Conservation (phyloP, 2,797 vertebrate species). For the Potorous gilbertii region DNA sequence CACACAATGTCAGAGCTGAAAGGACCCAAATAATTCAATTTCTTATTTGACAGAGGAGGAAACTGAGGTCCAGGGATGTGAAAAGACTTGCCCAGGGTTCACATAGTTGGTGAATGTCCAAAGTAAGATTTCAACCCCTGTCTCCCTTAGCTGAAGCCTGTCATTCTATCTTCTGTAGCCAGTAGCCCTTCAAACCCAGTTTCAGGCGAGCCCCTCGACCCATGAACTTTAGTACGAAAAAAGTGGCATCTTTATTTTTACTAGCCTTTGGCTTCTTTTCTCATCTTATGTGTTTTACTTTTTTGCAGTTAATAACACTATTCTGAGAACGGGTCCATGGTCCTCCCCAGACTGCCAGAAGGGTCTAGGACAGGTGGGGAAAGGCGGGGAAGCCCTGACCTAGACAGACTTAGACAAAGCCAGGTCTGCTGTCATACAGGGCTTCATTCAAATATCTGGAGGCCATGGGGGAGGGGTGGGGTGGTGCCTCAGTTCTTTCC, state of each 20-base stretch:
- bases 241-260: too few species aligned
- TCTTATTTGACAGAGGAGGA: neutral
- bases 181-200: neutral
- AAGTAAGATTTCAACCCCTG: neutral
- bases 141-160: neutral
- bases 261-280: neutral
- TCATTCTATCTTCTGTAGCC: neutral
- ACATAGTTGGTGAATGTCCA: neutral
- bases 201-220: neutral
- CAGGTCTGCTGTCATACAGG: neutral
- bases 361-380: neutral
- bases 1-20: neutral
- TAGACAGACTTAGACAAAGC: neutral
- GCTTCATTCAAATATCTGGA: neutral
- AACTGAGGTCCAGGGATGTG: neutral
- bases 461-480: neutral
- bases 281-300: neutral
- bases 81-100: neutral
- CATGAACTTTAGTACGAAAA: too few species aligned
- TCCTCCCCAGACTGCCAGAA: neutral
- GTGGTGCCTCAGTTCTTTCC: neutral
- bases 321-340: neutral
- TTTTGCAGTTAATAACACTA: neutral
- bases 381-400: neutral
- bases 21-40: neutral